phyloP scores from a whole-genome alignment of 2,888 invertebrate genomes.

The Exocentrus adspersus region DNA sequence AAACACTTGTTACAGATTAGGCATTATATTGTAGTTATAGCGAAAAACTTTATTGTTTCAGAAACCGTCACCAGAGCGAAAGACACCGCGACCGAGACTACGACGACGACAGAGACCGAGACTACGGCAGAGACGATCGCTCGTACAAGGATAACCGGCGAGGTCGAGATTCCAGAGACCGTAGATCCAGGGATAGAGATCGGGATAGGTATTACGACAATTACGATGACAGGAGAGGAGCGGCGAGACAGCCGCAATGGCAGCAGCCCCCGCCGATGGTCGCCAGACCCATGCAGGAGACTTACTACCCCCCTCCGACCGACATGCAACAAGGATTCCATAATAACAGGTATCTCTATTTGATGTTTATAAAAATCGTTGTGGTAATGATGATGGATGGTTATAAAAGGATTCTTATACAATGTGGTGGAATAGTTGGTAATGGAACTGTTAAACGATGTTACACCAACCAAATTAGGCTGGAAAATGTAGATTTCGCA shows the following conservation, averaged over 20 bases:
- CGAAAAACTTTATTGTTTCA: slow-evolving; percentile 42
- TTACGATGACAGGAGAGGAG: slow-evolving; percentile 38
- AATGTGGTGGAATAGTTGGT: not conserved
- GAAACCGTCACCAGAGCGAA: slow-evolving; percentile 42
- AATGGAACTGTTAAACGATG: not conserved
- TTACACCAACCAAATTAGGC: not conserved
- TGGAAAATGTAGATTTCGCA: too few relatives aligned
- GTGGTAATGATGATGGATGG: not conserved
- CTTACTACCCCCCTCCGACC: slow-evolving; percentile 50
- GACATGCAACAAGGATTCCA: slow-evolving; percentile 45
- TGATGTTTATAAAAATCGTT: slow-evolving; percentile 33
- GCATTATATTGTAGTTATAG: not conserved
- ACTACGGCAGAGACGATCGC: slow-evolving; percentile 53
- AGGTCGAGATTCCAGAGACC: slow-evolving; percentile 25
- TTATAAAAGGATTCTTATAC: not conserved
- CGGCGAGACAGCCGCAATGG: slow-evolving; percentile 37
- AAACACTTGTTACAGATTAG: too few relatives aligned
- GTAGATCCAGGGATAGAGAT: slow-evolving; percentile 38
- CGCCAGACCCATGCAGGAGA: slow-evolving; percentile 42
- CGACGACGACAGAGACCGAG: slow-evolving; percentile 52
- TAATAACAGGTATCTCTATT: slow-evolving; percentile 51
- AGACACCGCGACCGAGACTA: slow-evolving; percentile 51
- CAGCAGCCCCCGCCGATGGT: not conserved
- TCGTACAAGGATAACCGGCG: slow-evolving; percentile 37
- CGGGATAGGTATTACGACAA: slow-evolving; percentile 42